These are phyloP conservation scores for Thamnophis elegans DNA, from an alignment of 2,797 vertebrate genomes.

Conservation along the genomic window DNA sequence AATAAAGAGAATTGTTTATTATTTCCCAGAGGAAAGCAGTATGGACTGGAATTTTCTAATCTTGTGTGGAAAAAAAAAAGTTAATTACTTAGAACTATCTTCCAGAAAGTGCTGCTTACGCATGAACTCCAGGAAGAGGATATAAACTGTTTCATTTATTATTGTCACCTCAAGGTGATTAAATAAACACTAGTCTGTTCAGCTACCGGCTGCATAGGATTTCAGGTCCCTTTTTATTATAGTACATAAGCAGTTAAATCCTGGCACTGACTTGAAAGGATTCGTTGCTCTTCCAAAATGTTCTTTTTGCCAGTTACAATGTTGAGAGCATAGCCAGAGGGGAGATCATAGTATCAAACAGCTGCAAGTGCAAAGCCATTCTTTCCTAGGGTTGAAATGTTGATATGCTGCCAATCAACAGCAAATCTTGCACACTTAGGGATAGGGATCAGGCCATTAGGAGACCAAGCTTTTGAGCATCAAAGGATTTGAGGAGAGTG, in stretches of 20 bases:
- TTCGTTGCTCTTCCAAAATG: neutral
- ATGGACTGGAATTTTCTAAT: neutral
- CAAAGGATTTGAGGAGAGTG: neutral
- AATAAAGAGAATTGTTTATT: neutral
- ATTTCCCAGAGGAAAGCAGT: neutral
- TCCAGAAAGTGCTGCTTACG: neutral
- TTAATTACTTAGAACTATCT: neutral
- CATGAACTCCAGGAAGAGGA: neutral
- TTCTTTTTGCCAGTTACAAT: neutral
- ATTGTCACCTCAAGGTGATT: neutral
- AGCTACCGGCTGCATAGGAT: neutral
- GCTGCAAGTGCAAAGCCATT: neutral
- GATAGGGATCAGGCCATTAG: neutral
- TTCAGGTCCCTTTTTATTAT: neutral
- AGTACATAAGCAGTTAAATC: neutral
- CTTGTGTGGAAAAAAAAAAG: neutral
- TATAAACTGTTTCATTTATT: neutral
- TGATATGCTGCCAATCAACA: neutral
- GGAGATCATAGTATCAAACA: neutral
- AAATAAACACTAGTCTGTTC: neutral
- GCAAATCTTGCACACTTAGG: neutral
- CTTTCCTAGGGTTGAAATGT: neutral
- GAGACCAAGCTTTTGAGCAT: neutral
- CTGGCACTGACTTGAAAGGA: neutral
- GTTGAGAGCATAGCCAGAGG: slow-evolving; percentile 6